Evolutionary conservation across 2,888 invertebrate species (phyloP), one percentile per base, ranked within the genome.

Genomic region (Gibbula magus): DNA sequence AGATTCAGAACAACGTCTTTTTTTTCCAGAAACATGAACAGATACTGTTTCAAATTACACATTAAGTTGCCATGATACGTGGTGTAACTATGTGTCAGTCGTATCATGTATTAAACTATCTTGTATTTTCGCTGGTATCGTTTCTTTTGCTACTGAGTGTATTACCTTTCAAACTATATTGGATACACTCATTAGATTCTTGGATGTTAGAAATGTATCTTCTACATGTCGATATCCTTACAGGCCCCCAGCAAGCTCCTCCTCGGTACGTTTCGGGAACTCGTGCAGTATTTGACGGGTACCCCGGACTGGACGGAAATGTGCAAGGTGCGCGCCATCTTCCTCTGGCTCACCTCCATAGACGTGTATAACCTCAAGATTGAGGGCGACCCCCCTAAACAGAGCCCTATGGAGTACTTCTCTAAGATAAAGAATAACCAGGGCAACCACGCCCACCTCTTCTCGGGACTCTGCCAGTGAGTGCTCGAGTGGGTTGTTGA

Each of bases 371-470:
- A 86, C 61, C 79, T 91, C 1, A 85, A 89, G 80, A 70, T 89
- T 35, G 88, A 89, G 10, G 86, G 84, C 0, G 83, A 89, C 10
- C 89, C 91, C 5, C 89, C 88, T 1, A 85, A 83, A 13, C 88
- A 90, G 54, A 90, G 90, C 0, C 91, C 92, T 0, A 83, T 90
- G 77, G 91, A 91, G 76, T 91, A 91, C 77, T 88, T 92, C 76
- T 81, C 87, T 8, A 90, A 90, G 79, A 91, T 92, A 32, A 88
- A 90, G 54, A 89, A 88, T 75, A 88, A 89, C 80, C 86, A 87
- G 83, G 91, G 90, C 16, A 91, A 91, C 85, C 91, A 91, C 80
- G 91, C 92, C 52, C 91, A 92, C 84, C 86, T 91, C 16, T 83
- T 90, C 53, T 88, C 89, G n/a, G 89, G 88, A 53, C 83, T 91